These are phyloP conservation scores for Arvicanthis niloticus DNA, from an alignment of 2,113 vertebrate species.

Conservation along the genomic window DNA sequence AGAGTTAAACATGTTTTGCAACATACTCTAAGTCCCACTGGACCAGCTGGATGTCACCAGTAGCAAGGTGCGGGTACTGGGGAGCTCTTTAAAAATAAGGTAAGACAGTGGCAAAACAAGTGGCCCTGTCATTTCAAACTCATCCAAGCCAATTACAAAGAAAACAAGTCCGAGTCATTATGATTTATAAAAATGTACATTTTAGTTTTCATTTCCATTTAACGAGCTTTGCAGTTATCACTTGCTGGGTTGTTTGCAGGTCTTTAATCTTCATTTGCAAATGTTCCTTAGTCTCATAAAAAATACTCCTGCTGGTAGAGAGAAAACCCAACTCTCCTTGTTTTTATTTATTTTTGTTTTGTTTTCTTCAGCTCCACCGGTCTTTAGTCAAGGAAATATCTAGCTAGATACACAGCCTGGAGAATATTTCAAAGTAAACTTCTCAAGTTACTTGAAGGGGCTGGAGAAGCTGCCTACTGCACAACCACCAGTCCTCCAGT, in stretches of 20 bases:
- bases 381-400: conserved; percentile 48
- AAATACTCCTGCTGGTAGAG: conserved; percentile 72
- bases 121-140: conserved; percentile 78
- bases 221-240: conserved; percentile 81
- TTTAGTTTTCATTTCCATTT: conserved; percentile 88
- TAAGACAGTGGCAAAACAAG: conserved; percentile 75
- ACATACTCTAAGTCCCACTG: conserved; percentile 63
- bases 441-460: neutral
- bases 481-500: neutral
- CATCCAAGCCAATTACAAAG: conserved; percentile 78
- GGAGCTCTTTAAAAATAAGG: conserved; percentile 80
- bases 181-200: conserved; percentile 85
- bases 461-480: neutral
- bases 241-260: conserved; percentile 81
- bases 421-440: conserved; percentile 17
- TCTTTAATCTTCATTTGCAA: conserved; percentile 86
- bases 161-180: conserved; percentile 78
- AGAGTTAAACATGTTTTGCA: conserved; percentile 79
- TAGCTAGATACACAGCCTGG: neutral
- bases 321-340: conserved; percentile 45
- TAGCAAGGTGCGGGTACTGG: conserved; percentile 68
- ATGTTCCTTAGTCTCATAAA: conserved; percentile 78
- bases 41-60: conserved; percentile 61
- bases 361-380: conserved; percentile 4
- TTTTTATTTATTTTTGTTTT: neutral